Evolutionary conservation across 2,113 vertebrate species (phyloP), one percentile per base, ranked within the genome.

Genomic region (Elaphurus davidianus): DNA sequence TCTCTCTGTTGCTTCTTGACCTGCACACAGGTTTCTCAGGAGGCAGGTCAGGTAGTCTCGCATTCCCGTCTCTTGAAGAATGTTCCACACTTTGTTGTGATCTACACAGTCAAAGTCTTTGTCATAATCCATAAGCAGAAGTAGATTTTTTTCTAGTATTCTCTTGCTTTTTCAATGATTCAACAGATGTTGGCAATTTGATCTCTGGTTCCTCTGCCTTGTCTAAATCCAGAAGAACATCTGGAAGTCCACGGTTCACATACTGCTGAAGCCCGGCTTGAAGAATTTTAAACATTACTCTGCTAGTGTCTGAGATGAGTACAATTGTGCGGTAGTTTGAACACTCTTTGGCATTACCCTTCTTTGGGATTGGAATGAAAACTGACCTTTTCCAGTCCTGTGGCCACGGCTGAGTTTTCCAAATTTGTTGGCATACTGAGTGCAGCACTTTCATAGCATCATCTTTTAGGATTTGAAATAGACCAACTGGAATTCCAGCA

Each of bases 271-370:
- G 62, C 62, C 62, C 9, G 4, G 33, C 62, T 67, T 67, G 62
- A 67, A 67, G 16, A 67, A 67, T n/a, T 67, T 67, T 67, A 67
- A n/a, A 67, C 62, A 19, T 67, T 67, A 19, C 33, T 67, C n/a
- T 67, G 62, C 33, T 67, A 67, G 16, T 10, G 7, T 2, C 0
- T 67, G 62, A 67, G 33, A 67, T 67, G 33, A 19, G 62, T n/a
- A 19, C 33, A 67, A 19, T 67, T n/a, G 33, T 67, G 62, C 0
- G 0, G 62, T n/a, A 67, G 33, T n/a, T n/a, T n/a, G 15, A 67
- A 10, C 16, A 19, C 10, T 67, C 33, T 67, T 67, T 67, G 62
- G 7, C 33, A 67, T 67, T 67, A 19, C 33, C 62, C 62, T 64
- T 64, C 33, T n/a, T 64, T 64, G 62, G 16, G 62, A 2, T n/a